Evolutionary conservation across 2,888 invertebrate species (phyloP).

Genomic region (Cyclophora albipunctata): DNA sequence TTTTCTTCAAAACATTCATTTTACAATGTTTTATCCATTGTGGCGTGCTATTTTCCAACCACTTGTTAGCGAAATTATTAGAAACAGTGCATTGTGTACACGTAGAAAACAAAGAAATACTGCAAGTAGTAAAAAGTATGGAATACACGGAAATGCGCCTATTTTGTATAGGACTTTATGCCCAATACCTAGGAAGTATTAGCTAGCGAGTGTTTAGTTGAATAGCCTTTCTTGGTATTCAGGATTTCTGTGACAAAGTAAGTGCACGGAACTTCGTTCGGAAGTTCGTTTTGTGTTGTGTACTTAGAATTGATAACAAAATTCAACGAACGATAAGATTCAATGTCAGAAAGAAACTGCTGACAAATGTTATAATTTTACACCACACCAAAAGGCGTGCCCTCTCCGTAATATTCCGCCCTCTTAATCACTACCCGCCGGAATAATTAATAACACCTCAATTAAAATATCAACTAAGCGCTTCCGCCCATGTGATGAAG

Average conservation of each 20-base stretch:
- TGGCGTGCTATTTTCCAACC: constrained; percentile 41
- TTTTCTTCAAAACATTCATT: constrained; percentile 36
- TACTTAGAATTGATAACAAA: constrained; percentile 28
- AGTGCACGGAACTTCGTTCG: constrained; percentile 18
- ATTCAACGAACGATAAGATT: constrained; percentile 44
- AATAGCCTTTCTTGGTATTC: constrained; percentile 18
- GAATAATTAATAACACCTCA: constrained; percentile 68
- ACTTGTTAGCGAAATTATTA: constrained; percentile 59
- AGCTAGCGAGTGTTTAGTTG: constrained; percentile 24
- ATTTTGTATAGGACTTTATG: constrained; percentile 30
- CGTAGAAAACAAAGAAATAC: constrained; percentile 58
- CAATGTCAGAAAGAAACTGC: constrained; percentile 13
- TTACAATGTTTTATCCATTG: constrained; percentile 45
- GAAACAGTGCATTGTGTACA: constrained; percentile 55
- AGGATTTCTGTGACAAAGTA: constrained; percentile 17
- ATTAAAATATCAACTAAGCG: constrained; percentile 65
- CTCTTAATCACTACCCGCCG: constrained; percentile 59
- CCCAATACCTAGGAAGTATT: constrained; percentile 28
- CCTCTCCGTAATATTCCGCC: constrained; percentile 56
- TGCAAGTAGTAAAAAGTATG: constrained; percentile 52
- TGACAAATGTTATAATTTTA: constrained; percentile 35
- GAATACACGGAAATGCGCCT: constrained; percentile 43
- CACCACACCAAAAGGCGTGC: constrained; percentile 50
- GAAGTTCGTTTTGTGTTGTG: constrained; percentile 5
- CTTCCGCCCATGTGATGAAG: constrained; percentile 53